Evolutionary conservation across 2,888 invertebrate species (phyloP), one percentile per base, ranked within the genome.

Genomic region (Xanthorhoe designata): DNA sequence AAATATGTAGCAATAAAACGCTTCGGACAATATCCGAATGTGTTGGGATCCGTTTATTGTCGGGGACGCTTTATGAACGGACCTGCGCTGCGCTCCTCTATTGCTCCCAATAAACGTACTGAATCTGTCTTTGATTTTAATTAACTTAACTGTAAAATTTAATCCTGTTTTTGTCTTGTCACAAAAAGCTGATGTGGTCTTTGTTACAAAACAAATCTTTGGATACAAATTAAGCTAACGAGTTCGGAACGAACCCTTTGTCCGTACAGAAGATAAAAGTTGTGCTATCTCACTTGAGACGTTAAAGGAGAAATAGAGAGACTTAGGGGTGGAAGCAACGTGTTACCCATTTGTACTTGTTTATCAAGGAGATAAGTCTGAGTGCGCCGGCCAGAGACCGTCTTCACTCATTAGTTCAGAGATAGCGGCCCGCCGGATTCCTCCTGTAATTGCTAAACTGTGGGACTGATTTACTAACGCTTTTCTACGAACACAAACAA

Each of bases 261-360:
- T 83, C 76, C 75, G 24, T 42, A 53, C 45, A 73, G 72, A 80
- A 83, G 89, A 89, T 88, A 90, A 89, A 88, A 86, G 77, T 84
- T 82, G 78, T 82, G 80, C 82, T 78, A 79, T 83, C 83, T 85
- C 80, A 84, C 80, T 89, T 86, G 85, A 89, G 86, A 86, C 84
- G 85, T 86, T 88, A 88, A 88, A 83, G 79, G 75, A 85, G 83
- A 88, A 86, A 87, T 86, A 86, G 81, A 79, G 81, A 81, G 81
- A 78, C 78, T 80, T 82, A 83, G 79, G 85, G 86, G 86, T 87
- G 87, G 84, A 83, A 85, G 82, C 81, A 85, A 82, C 82, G 83
- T 88, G 87, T 89, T 84, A 85, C 84, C 87, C 86, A 91, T 92
- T 91, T 91, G 91, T 91, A 88, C 85, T 89, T 86, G 86, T 92